Base-by-base conservation (phyloP, 2,113 vertebrate genomes). In the Mesocricetus auratus region DNA sequence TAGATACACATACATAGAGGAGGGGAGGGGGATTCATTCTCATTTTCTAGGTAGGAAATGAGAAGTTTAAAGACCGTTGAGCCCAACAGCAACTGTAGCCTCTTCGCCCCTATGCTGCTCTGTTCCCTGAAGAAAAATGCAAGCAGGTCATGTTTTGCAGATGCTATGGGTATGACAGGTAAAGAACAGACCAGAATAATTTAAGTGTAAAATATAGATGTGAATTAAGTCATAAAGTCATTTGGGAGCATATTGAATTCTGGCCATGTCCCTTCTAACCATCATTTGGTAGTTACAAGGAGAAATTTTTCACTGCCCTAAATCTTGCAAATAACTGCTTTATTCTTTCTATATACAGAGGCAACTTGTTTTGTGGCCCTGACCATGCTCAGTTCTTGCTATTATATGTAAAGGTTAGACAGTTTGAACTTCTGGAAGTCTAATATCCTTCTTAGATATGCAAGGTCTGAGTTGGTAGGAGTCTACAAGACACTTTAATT, bases 241-340 rank as follows among this genome's bases (percentile, higher is more conserved):
- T 68, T 33, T 29, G 56, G 36, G 62, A 77, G 62, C n/a, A 69
- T 74, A 62, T 42, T 73, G 64, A 88, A 94, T 78, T 64, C 16
- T 31, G 42, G 33, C 45, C 39, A 68, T 42, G 45, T 39, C 64
- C 36, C 69, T 33, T 39, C 68, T 31, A 5, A 15, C 50, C 39
- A 5, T 58, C 45, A 82, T 92, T 83, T 79, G 53, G 45, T 58
- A 68, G 33, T 81, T 45, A 42, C 2, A 39, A 83, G 33, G 9
- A 56, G 79, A 92, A 92, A 74, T 74, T 74, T 66, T 92, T 79
- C 9, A 16, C 0, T 88, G 47, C 5, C 47, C 86, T 71, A 24
- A 79, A n/a, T 83, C 50, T 81, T 47, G 19, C 42, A 88, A 75
- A 96, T 33, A 82, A 68, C 91, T n/a, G 60, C 60, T n/a, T 90